A percentile compares a stretch with the other conserved stretches of the same genome.
phyloP scores from a whole-genome alignment of 2,113 vertebrate species.

The Toxotes chatareus region DNA sequence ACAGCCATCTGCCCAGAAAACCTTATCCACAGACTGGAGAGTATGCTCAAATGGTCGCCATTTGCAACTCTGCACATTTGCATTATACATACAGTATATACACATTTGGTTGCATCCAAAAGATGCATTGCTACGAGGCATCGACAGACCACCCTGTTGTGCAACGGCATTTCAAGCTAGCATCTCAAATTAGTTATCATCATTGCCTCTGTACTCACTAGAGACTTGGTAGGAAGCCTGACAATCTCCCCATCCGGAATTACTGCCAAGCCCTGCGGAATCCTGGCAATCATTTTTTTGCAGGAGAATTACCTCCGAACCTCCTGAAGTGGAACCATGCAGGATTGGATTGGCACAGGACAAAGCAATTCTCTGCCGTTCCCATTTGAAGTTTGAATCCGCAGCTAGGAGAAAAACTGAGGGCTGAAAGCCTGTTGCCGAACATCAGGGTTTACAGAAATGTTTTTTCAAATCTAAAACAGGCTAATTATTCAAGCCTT shows the following conservation, averaged over 20 bases:
- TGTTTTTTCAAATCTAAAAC: slow-evolving; percentile 59
- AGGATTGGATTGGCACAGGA: slow-evolving; percentile 75
- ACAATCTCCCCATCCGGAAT: slow-evolving; percentile 70
- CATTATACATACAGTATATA: slow-evolving; percentile 6
- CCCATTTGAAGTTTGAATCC: slow-evolving; percentile 69
- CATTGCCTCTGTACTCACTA: slow-evolving; percentile 44
- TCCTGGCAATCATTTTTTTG: slow-evolving; percentile 68
- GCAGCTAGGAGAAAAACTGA: slow-evolving; percentile 52
- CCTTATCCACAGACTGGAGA: slow-evolving; percentile 57
- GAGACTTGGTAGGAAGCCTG: slow-evolving; percentile 61
- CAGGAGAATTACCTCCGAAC: slow-evolving; percentile 75
- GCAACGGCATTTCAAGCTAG: slow-evolving; percentile 47
- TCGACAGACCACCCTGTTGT: slow-evolving; percentile 46
- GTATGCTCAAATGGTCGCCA: slow-evolving; percentile 1
- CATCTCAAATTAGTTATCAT: slow-evolving; percentile 70
- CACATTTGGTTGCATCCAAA: slow-evolving; percentile 35
- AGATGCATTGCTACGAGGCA: slow-evolving; percentile 47
- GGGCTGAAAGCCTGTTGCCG: slow-evolving; percentile 55
- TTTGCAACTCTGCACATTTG: slow-evolving; percentile 39
- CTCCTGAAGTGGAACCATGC: slow-evolving; percentile 75
- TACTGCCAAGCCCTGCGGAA: slow-evolving; percentile 65
- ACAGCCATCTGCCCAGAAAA: slow-evolving; percentile 69
- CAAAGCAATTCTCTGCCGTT: slow-evolving; percentile 63
- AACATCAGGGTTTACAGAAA: slow-evolving; percentile 67
- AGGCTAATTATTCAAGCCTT: slow-evolving; percentile 66